These are phyloP conservation scores for Muntiacus reevesi DNA, from an alignment of 2,113 vertebrate genomes.

Conservation along the genomic window DNA sequence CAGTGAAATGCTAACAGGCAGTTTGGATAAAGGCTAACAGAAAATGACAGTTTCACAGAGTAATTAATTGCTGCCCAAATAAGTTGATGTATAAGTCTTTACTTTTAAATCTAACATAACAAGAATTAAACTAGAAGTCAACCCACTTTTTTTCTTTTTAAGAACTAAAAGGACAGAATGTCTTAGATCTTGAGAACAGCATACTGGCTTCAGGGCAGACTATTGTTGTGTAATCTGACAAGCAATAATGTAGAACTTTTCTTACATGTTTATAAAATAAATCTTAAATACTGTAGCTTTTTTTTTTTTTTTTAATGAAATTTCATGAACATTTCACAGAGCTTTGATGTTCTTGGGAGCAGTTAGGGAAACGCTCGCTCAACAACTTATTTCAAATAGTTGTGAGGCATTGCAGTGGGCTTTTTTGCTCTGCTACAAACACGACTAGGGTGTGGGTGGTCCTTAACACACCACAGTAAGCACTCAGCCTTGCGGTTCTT, in stretches of 20 bases:
- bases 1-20: accelerated
- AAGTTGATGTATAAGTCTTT: not conserved
- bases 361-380: not conserved
- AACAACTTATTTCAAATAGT: not conserved
- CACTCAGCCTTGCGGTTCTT: not conserved
- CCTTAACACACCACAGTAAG: not conserved
- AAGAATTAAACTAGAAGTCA: conserved; percentile 4
- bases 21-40: not conserved
- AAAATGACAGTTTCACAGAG: not conserved
- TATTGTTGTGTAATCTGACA: not conserved
- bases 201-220: not conserved
- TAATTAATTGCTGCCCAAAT: not conserved
- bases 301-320: not conserved
- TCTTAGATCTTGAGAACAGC: conserved; percentile 19
- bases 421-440: not conserved
- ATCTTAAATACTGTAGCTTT: conserved; percentile 5
- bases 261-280: conserved; percentile 39
- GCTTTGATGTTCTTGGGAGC: conserved; percentile 15
- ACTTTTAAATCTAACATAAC: conserved; percentile 17
- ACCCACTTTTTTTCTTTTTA: conserved; percentile 1
- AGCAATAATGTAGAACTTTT: conserved; percentile 2
- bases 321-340: not conserved
- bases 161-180: conserved; percentile 20
- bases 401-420: not conserved
- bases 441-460: not conserved